Evolutionary conservation across 2,888 invertebrate genomes (phyloP).

Genomic region (Habroteleia sp.): DNA sequence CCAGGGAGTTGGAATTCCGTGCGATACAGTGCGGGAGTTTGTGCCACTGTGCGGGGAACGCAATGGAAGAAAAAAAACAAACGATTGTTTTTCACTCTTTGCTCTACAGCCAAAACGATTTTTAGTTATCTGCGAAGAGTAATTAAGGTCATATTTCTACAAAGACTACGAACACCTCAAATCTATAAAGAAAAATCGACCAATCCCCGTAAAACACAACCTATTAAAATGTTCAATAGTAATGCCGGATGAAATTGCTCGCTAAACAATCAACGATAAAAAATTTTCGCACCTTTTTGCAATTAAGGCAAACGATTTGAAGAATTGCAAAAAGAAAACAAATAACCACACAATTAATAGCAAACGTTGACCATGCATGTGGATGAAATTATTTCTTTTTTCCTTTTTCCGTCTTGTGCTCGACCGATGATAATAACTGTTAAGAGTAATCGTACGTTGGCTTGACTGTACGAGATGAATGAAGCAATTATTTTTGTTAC

Average conservation of each 20-base stretch:
- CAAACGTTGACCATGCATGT: conserved; percentile 52
- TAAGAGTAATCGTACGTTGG: conserved; percentile 14
- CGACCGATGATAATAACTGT: conserved; percentile 30
- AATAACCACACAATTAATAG: conserved; percentile 40
- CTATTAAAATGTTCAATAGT: conserved; percentile 18
- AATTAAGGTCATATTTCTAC: conserved; percentile 44
- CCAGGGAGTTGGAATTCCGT: conserved; percentile 35
- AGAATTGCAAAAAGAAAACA: too few species aligned
- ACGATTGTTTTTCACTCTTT: conserved; percentile 36
- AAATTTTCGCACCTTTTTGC: conserved; percentile 25
- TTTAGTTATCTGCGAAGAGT: conserved; percentile 32
- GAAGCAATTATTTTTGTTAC: conserved; percentile 12
- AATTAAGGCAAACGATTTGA: conserved; percentile 9
- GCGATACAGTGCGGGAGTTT: conserved; percentile 10
- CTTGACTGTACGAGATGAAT: conserved; percentile 27
- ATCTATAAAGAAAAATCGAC: conserved; percentile 26
- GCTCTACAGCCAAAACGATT: conserved; percentile 14
- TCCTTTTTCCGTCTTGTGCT: conserved; percentile 40
- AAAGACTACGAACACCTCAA: conserved; percentile 17
- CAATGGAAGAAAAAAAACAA: background rate
- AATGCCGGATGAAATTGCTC: conserved; percentile 13
- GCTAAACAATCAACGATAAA: conserved; percentile 28
- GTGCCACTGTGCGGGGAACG: background rate
- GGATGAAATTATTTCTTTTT: conserved; percentile 44
- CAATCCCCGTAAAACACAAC: conserved; percentile 12